These are phyloP conservation scores for Tupaia tana DNA, from an alignment of 2,113 vertebrate species.

Conservation along the genomic window DNA sequence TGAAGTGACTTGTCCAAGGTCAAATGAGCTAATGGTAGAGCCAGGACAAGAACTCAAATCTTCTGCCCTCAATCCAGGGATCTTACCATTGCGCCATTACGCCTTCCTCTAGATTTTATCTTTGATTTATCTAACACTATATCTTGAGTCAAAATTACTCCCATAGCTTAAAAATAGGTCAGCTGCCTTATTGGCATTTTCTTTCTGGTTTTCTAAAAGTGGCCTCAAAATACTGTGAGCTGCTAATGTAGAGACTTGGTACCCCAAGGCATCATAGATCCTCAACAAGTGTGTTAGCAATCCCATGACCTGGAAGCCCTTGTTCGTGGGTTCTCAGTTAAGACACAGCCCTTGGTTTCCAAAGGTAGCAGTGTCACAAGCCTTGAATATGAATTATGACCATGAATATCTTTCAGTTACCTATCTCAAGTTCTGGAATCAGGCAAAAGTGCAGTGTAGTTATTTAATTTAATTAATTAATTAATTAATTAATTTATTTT, in stretches of 20 bases:
- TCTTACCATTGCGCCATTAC: neutral
- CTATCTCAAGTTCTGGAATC: neutral
- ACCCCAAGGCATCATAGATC: neutral
- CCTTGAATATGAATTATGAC: neutral
- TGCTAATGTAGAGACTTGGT: neutral
- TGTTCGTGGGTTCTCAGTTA: neutral
- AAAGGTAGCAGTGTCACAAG: neutral
- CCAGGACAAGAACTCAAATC: conserved; percentile 18
- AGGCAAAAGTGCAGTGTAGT: neutral
- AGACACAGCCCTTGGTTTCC: neutral
- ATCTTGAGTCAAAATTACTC: conserved; percentile 36
- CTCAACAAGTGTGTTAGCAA: neutral
- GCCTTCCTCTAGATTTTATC: conserved; percentile 22
- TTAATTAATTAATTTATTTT: no score
- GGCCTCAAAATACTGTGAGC: neutral
- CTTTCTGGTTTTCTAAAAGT: neutral
- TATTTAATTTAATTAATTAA: no score
- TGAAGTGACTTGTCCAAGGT: neutral
- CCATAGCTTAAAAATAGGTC: conserved; percentile 29
- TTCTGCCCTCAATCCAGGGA: conserved; percentile 17
- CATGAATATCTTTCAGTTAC: neutral
- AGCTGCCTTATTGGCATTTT: conserved; percentile 10
- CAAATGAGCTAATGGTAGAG: conserved; percentile 21
- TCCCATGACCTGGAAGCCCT: neutral
- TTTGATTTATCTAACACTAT: neutral